Evolutionary conservation across 92 coral and sea anemone species (phyloP), one percentile per base, ranked within the genome.

Genomic region (Phymanthus crucifer): DNA sequence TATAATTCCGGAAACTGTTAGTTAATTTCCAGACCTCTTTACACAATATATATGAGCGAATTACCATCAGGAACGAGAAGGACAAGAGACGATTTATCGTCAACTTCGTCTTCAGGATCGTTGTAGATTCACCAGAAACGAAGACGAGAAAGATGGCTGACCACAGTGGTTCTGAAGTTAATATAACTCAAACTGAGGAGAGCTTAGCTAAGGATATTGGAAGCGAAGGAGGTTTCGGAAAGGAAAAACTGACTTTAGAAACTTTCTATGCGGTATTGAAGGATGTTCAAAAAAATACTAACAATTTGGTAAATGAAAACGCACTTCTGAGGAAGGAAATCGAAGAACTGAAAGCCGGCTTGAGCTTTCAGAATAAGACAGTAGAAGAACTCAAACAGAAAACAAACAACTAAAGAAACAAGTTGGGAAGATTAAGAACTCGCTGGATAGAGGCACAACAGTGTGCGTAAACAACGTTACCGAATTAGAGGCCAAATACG

Each of bases 261-360:
- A n/a, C 66, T 0, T 4, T 57, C 10, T 57, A 57, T 11, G 23
- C 10, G 5, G 32, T 57, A 2, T 10, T 57, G 26, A 57, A 57
- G 66, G 77, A 73, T 11, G 65, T 73, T 16, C 77, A 73, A 73
- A 46, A 46, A 27, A 73, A 73, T 26, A 73, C 77, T 12, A 46
- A 5, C 13, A 23, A n/a, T 27, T 65, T 73, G 19, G 31, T 73
- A 6, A 46, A 29, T 11, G 77, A 48, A 27, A 73, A 73, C 21
- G 13, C 26, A 19, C 31, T 6, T 13, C 34, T 45, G 16, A 19
- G 77, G 52, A 73, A 73, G 18, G 77, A 73, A 2, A 24, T 73
- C 3, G 77, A 73, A 10, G 58, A 43, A 18, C 14, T 73, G n/a
- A 73, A 46, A 46, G 52, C 6, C 2, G 46, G 64, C 18, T n/a